Conservation (phyloP, 2,797 vertebrate species). For the Tiaroga cobitis region DNA sequence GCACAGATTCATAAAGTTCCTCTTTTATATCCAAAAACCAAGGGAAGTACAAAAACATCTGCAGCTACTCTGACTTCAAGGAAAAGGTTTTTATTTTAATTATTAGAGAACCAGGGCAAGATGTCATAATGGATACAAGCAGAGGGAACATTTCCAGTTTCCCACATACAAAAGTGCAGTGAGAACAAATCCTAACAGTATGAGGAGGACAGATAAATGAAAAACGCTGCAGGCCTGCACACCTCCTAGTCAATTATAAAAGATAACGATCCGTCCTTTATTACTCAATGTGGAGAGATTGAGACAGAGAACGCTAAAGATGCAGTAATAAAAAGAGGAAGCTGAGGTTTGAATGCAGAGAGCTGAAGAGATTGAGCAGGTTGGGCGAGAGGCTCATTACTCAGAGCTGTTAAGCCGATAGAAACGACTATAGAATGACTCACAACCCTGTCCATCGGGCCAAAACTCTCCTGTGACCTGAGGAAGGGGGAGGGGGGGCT, state of each 20-base stretch:
- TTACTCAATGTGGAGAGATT: slow-evolving; percentile 1
- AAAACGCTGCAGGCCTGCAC: background rate
- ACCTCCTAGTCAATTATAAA: background rate
- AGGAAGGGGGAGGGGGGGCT: slow-evolving; percentile 15
- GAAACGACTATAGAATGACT: slow-evolving; percentile 51
- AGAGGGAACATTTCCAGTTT: background rate
- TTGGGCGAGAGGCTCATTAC: slow-evolving; percentile 30
- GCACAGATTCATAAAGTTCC: background rate
- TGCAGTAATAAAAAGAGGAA: slow-evolving; percentile 16
- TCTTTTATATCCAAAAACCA: background rate
- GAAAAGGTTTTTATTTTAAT: no score
- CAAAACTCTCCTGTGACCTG: slow-evolving; percentile 46
- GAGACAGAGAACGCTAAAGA: slow-evolving; percentile 15
- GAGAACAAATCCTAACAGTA: background rate
- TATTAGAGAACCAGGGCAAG: background rate
- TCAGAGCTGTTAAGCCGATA: slow-evolving; percentile 61
- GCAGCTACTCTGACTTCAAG: no score
- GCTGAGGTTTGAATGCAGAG: slow-evolving; percentile 11
- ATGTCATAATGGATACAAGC: background rate
- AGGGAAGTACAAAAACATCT: no score
- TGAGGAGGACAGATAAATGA: background rate
- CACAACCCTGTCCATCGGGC: slow-evolving; percentile 36
- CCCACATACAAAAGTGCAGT: background rate
- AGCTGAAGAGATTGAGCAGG: background rate
- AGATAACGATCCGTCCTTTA: background rate